These are phyloP conservation scores for Idris sp. DNA, from an alignment of 1,140 invertebrate species.

Conservation along the genomic window DNA sequence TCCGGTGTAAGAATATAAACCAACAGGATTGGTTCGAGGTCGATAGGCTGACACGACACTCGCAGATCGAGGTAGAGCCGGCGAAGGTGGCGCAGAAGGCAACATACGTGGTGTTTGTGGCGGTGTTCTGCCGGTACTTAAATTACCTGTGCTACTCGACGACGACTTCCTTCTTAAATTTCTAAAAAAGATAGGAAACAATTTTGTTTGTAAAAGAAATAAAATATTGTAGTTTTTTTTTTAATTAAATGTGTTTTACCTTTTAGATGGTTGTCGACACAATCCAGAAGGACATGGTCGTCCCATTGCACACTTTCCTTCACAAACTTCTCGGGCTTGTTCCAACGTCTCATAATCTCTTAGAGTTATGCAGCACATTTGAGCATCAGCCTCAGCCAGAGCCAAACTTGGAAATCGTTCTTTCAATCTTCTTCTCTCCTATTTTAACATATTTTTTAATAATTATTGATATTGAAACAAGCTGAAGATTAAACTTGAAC, in stretches of 20 bases:
- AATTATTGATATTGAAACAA: no score
- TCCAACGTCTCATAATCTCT: conserved; percentile 89
- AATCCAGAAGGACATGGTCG: conserved; percentile 89
- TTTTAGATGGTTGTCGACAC: conserved; percentile 79
- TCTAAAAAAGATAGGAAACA: background rate
- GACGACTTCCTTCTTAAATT: conserved; percentile 77
- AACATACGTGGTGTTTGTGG: conserved; percentile 78
- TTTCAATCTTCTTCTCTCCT: conserved; percentile 90
- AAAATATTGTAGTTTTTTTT: no score
- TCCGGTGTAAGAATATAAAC: conserved; percentile 86
- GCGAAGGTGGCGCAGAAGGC: conserved; percentile 76
- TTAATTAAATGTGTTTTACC: no score
- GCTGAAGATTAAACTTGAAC: no score
- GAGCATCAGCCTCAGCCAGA: conserved; percentile 85
- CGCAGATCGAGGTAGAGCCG: conserved; percentile 75
- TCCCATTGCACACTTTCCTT: conserved; percentile 90
- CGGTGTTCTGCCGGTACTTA: conserved; percentile 78
- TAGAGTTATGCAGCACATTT: conserved; percentile 86
- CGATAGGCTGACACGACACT: conserved; percentile 81
- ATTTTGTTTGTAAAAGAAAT: no score
- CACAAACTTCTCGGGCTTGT: conserved; percentile 87
- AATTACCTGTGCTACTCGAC: conserved; percentile 78
- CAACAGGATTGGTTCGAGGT: conserved; percentile 85
- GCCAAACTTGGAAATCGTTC: conserved; percentile 90
- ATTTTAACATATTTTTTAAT: conserved; percentile 23